Conservation (phyloP, 64 coral and sea anemone genomes). For the Actinia tenebrosa region DNA sequence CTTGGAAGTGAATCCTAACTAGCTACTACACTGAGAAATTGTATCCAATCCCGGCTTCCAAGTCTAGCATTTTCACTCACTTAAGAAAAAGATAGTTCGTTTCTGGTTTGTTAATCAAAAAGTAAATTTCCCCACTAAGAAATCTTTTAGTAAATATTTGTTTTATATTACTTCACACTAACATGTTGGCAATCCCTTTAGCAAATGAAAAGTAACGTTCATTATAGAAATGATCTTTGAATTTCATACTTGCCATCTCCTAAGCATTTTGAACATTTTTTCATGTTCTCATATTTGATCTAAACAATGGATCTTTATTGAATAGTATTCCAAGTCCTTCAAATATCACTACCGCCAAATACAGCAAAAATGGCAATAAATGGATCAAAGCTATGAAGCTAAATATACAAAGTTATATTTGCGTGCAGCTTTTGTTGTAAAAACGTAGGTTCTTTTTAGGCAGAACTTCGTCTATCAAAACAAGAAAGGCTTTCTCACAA, state of each 20-base stretch:
- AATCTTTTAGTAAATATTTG: not conserved
- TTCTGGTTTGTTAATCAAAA: not conserved
- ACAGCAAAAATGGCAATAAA: slow-evolving; percentile 1
- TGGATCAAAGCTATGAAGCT: not conserved
- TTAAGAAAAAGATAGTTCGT: not conserved
- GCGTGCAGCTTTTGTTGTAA: not conserved
- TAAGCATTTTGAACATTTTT: not conserved
- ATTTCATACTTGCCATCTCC: too few relatives aligned
- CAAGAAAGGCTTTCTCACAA: too few relatives aligned
- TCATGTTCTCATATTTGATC: not conserved
- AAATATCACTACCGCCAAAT: not conserved
- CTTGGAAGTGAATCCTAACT: not conserved
- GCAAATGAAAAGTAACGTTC: too few relatives aligned
- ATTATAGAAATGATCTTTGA: too few relatives aligned
- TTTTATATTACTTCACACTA: not conserved
- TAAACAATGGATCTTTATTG: not conserved
- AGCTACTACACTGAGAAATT: not conserved
- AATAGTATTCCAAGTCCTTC: not conserved
- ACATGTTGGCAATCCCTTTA: not conserved
- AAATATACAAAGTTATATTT: not conserved
- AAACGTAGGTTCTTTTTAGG: not conserved
- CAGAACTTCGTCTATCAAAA: too few relatives aligned
- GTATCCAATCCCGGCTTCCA: not conserved
- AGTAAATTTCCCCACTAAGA: not conserved
- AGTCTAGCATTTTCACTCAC: not conserved